A percentile compares a stretch with the other conserved stretches of the same genome.
Conservation (phyloP, 2,113 vertebrate species). For the Donacobius atricapilla region DNA sequence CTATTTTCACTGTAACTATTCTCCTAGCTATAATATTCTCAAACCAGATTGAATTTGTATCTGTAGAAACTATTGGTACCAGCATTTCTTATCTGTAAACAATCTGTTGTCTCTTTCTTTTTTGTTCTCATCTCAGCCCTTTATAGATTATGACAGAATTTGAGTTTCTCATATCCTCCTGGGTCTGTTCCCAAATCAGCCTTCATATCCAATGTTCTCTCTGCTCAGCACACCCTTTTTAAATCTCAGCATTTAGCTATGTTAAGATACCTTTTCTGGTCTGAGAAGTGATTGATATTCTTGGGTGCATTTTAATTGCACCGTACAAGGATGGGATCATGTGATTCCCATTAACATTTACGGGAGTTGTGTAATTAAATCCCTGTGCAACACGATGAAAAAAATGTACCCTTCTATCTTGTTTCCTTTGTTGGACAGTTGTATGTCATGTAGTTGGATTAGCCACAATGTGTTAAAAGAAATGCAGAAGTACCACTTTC, state of each 20-base stretch:
- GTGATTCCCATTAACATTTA: constrained; percentile 45
- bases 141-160: neutral
- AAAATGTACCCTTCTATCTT: neutral
- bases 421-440: neutral
- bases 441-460: neutral
- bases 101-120: neutral
- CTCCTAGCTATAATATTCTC: neutral
- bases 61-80: neutral
- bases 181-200: neutral
- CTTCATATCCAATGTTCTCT: neutral
- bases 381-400: neutral
- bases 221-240: neutral
- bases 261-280: constrained; percentile 2
- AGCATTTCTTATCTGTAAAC: neutral
- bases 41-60: neutral
- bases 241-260: neutral
- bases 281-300: constrained; percentile 9
- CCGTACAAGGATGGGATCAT: neutral
- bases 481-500: neutral
- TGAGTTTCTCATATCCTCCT: neutral
- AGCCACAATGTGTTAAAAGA: neutral
- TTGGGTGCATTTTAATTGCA: neutral
- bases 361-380: neutral
- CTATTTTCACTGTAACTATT: neutral
- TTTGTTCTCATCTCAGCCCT: neutral